These are phyloP conservation scores for Tenthredo mesomela DNA, from an alignment of 2,888 invertebrate species.

Conservation along the genomic window DNA sequence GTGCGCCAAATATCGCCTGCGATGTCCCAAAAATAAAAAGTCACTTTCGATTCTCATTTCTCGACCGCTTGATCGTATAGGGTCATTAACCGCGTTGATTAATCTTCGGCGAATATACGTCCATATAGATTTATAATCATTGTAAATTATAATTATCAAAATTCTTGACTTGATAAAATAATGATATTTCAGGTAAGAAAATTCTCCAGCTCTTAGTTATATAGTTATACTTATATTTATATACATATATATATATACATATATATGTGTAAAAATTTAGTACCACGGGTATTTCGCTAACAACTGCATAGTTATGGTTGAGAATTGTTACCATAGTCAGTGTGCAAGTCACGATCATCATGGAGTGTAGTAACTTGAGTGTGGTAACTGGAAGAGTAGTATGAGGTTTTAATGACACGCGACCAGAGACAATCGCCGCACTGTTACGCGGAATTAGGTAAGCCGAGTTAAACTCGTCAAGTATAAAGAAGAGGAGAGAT, in stretches of 20 bases:
- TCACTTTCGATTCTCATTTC: conserved; percentile 47
- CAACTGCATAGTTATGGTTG: neutral
- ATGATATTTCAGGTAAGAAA: neutral
- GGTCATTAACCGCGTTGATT: neutral
- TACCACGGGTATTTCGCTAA: neutral
- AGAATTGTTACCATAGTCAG: conserved; percentile 26
- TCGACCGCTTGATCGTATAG: neutral
- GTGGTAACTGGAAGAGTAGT: conserved; percentile 28
- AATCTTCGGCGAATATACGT: neutral
- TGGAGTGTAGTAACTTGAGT: neutral
- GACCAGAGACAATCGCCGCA: neutral
- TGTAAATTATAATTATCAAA: neutral
- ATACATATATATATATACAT: neutral
- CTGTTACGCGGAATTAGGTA: conserved; percentile 22
- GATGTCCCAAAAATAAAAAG: conserved; percentile 42
- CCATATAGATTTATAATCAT: neutral
- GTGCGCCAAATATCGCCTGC: neutral
- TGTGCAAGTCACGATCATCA: conserved; percentile 14
- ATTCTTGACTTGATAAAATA: neutral
- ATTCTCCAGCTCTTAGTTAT: neutral
- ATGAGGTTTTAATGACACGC: conserved; percentile 21
- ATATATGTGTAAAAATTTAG: neutral
- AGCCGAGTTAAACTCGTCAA: neutral
- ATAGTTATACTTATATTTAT: neutral
- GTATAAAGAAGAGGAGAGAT: neutral